A percentile compares a stretch with the other conserved stretches of the same genome.
Evolutionary conservation across 2,888 invertebrate species (phyloP).

Genomic region (Pachymerium ferrugineum): DNA sequence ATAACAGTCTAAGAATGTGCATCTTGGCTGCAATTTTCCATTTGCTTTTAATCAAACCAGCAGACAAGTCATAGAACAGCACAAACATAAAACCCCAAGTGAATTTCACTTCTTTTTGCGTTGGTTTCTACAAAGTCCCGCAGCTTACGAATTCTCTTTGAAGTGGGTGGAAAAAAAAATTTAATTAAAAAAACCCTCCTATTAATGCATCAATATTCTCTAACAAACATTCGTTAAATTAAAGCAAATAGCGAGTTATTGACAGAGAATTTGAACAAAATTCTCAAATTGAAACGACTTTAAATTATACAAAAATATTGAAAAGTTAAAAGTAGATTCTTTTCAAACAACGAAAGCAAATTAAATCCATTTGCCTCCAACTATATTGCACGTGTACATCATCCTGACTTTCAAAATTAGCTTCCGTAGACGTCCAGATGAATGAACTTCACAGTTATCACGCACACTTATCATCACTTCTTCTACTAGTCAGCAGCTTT

Average conservation of each 20-base stretch:
- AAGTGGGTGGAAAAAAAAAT: no score
- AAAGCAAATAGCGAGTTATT: no score
- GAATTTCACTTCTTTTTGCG: background rate
- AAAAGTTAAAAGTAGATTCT: background rate
- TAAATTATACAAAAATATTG: no score
- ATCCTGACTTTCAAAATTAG: background rate
- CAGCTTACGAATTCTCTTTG: no score
- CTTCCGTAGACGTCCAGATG: background rate
- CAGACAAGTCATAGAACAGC: background rate
- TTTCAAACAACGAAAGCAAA: background rate
- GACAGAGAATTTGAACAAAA: no score
- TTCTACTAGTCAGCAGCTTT: constrained; percentile 12
- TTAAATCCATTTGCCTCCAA: background rate
- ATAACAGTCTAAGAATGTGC: background rate
- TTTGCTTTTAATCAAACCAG: background rate
- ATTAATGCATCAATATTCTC: no score
- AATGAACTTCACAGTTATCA: constrained; percentile 20
- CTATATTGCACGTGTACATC: background rate
- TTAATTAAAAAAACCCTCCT: no score
- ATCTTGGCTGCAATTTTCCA: background rate
- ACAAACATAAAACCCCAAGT: background rate
- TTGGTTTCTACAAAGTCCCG: no score
- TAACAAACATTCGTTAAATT: no score
- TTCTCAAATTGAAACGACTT: no score
- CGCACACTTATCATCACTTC: constrained; percentile 22